These are phyloP conservation scores for Aphelenchoides avenae DNA, from an alignment of 1,140 invertebrate genomes.

Conservation along the genomic window DNA sequence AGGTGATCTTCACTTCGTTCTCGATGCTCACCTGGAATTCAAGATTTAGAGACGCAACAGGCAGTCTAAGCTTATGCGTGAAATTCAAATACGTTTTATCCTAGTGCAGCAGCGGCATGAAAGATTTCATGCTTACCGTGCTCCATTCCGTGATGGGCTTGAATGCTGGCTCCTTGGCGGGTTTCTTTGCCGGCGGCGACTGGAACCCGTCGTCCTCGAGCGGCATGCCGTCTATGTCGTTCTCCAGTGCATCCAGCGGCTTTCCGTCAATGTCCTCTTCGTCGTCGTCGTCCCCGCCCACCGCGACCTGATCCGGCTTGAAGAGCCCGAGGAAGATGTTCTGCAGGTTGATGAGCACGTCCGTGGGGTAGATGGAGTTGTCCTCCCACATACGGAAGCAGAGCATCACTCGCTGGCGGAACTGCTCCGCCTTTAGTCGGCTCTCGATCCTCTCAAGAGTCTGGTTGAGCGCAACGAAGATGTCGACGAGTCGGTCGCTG, in stretches of 20 bases:
- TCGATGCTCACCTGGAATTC: background rate
- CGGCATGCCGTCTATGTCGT: conserved; percentile 50
- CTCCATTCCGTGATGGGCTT: conserved; percentile 10
- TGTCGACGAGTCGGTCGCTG: conserved; percentile 76
- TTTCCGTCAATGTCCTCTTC: conserved; percentile 44
- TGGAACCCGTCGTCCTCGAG: conserved; percentile 41
- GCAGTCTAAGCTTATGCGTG: background rate
- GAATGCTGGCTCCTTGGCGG: conserved; percentile 22
- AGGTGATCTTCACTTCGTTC: background rate
- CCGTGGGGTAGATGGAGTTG: conserved; percentile 89
- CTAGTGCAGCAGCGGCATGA: background rate
- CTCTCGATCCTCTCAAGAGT: conserved; percentile 76
- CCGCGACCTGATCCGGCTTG: conserved; percentile 46
- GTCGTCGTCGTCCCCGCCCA: conserved; percentile 21
- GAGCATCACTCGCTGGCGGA: conserved; percentile 86
- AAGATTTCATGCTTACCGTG: too few relatives aligned
- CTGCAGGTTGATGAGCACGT: conserved; percentile 82
- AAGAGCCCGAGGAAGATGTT: conserved; percentile 78
- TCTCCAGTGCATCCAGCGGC: conserved; percentile 45
- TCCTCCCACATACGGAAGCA: conserved; percentile 96
- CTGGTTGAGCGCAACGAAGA: conserved; percentile 78
- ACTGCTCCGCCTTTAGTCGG: conserved; percentile 87
- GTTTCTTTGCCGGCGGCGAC: too few relatives aligned
- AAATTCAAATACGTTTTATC: background rate
- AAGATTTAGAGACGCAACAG: background rate